phyloP scores from a whole-genome alignment of 2,888 invertebrate species.

The Oegoconia quadripuncta region DNA sequence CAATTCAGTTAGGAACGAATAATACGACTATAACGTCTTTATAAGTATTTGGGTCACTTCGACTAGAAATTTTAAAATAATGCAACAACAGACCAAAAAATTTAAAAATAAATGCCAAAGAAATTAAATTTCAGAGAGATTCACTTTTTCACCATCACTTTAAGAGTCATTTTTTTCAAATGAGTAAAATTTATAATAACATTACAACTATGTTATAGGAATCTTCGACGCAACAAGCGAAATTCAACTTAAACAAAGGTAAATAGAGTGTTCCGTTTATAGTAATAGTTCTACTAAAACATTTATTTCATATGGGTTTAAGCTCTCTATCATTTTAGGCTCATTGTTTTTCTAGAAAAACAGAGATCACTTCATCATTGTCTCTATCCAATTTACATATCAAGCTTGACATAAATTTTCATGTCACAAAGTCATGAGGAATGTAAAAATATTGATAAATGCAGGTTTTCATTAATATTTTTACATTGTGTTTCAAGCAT shows the following conservation, averaged over 20 bases:
- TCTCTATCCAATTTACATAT: no score
- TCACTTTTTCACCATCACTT: conserved; percentile 37
- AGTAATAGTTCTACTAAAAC: conserved; percentile 72
- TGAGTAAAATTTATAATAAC: conserved; percentile 38
- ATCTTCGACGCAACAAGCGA: conserved; percentile 70
- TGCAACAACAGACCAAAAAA: conserved; percentile 41
- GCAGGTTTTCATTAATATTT: conserved; percentile 43
- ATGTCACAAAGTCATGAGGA: conserved; percentile 24
- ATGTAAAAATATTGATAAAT: conserved; percentile 33
- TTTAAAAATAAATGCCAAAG: conserved; percentile 45
- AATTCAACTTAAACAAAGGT: conserved; percentile 71
- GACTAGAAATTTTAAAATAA: conserved; percentile 66
- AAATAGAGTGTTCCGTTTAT: conserved; percentile 67
- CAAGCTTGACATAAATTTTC: neutral
- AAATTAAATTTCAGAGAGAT: conserved; percentile 48
- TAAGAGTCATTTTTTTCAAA: conserved; percentile 27
- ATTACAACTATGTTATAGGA: conserved; percentile 61
- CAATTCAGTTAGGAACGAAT: conserved; percentile 63
- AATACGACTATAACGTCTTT: conserved; percentile 50
- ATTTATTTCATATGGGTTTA: conserved; percentile 68
- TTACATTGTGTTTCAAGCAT: conserved; percentile 20
- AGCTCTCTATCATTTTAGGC: conserved; percentile 77
- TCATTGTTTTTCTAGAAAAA: conserved; percentile 59
- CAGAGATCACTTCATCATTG: conserved; percentile 51
- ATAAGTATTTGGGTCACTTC: conserved; percentile 64